Percentiles rank a stretch among this genome's conserved stretches.
phyloP scores from a whole-genome alignment of 2,888 invertebrate genomes.

The Nomada fabriciana region DNA sequence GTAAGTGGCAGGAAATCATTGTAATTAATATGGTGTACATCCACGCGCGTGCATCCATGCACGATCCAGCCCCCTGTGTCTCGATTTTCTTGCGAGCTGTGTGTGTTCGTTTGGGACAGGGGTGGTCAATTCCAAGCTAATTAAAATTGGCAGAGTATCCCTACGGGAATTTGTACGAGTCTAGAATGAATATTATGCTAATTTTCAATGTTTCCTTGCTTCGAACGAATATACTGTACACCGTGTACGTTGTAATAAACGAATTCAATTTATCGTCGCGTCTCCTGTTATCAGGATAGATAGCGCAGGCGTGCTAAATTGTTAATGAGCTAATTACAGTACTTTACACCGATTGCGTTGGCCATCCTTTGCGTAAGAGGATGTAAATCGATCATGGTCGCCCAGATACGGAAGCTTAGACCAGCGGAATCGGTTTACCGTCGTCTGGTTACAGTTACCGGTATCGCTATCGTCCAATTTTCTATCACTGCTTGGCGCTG shows the following conservation, averaged over 20 bases:
- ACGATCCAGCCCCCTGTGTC: not conserved
- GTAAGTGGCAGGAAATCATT: conserved; percentile 78
- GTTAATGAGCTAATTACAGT: no score
- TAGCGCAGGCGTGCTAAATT: no score
- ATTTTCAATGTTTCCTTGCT: no score
- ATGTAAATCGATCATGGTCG: conserved; percentile 46
- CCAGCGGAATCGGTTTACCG: conserved; percentile 42
- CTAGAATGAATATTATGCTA: no score
- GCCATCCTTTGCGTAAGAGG: conserved; percentile 32
- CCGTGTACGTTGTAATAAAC: no score
- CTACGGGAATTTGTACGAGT: no score
- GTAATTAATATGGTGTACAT: conserved; percentile 77
- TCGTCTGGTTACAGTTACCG: not conserved
- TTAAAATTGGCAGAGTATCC: no score
- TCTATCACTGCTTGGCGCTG: not conserved
- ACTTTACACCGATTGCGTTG: no score
- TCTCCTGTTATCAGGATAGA: no score
- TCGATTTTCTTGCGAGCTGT: no score
- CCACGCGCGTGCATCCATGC: conserved; percentile 56
- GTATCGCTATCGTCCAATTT: conserved; percentile 1
- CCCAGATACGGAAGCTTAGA: conserved; percentile 53
- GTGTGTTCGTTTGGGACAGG: not conserved
- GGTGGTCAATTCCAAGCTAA: not conserved
- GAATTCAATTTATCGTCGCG: no score
- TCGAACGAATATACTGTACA: no score